Conservation (phyloP, 2,797 vertebrate genomes). For the Octomys mimax region DNA sequence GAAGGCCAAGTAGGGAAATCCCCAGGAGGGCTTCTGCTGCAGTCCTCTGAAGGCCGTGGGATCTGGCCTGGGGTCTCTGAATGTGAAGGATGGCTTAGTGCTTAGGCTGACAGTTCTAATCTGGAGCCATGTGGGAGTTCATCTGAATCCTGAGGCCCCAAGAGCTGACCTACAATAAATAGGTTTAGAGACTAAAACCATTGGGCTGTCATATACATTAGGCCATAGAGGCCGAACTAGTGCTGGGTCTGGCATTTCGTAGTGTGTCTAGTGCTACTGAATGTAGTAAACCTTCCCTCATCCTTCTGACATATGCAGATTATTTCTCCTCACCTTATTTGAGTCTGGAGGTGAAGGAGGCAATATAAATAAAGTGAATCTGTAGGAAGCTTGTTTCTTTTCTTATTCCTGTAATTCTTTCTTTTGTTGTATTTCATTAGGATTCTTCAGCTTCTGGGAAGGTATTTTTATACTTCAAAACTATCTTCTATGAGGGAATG, state of each 20-base stretch:
- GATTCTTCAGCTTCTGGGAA: background rate
- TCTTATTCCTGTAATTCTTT: background rate
- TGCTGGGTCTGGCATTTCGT: no score
- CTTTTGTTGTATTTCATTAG: background rate
- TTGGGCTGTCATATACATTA: no score
- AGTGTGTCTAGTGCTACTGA: background rate
- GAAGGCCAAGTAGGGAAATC: background rate
- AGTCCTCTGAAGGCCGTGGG: no score
- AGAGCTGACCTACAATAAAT: accelerated
- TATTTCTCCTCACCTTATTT: background rate
- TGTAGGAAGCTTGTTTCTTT: background rate
- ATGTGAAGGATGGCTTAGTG: background rate
- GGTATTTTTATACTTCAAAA: background rate
- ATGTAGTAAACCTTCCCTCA: background rate
- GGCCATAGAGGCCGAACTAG: background rate
- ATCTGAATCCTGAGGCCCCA: background rate
- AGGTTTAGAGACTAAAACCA: background rate
- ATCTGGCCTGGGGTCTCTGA: background rate
- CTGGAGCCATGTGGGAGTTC: background rate
- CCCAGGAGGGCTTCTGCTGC: background rate
- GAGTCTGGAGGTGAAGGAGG: background rate
- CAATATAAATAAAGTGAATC: background rate
- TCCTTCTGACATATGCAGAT: no score
- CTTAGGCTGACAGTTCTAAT: background rate
- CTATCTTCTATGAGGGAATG: no score